phyloP scores from a whole-genome alignment of 2,113 vertebrate genomes.

The Pomatorhinus ruficollis region DNA sequence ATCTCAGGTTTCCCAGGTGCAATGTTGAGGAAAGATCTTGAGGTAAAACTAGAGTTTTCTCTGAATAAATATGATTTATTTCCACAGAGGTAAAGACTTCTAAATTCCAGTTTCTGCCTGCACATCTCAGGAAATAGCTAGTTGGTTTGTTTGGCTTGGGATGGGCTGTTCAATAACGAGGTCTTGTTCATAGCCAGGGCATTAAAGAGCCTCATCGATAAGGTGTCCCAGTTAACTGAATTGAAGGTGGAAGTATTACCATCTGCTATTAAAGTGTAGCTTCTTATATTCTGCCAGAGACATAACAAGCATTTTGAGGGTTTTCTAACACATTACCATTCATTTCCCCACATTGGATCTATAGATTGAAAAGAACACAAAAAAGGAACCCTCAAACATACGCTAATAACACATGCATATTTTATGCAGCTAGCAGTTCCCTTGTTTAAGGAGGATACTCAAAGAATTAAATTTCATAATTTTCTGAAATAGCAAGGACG shows the following conservation, averaged over 20 bases:
- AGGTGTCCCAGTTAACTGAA: neutral
- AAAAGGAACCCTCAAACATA: neutral
- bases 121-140: neutral
- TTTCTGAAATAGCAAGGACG: neutral
- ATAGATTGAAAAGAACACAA: neutral
- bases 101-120: neutral
- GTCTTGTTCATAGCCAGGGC: neutral
- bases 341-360: neutral
- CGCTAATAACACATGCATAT: neutral
- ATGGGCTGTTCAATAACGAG: neutral
- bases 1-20: neutral
- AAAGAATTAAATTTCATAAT: neutral
- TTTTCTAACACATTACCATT: neutral
- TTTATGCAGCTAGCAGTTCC: constrained; percentile 19
- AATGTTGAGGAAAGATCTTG: neutral
- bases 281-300: neutral
- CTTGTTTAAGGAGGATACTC: neutral
- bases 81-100: neutral
- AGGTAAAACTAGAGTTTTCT: neutral
- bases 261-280: neutral
- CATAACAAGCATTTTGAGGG: neutral
- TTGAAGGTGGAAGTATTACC: neutral
- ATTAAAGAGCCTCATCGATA: neutral
- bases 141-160: neutral
- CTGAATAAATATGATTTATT: neutral